Percentiles rank a stretch among this genome's conserved stretches.
Evolutionary conservation across 2,888 invertebrate species (phyloP).

Genomic region (Busseola fusca): DNA sequence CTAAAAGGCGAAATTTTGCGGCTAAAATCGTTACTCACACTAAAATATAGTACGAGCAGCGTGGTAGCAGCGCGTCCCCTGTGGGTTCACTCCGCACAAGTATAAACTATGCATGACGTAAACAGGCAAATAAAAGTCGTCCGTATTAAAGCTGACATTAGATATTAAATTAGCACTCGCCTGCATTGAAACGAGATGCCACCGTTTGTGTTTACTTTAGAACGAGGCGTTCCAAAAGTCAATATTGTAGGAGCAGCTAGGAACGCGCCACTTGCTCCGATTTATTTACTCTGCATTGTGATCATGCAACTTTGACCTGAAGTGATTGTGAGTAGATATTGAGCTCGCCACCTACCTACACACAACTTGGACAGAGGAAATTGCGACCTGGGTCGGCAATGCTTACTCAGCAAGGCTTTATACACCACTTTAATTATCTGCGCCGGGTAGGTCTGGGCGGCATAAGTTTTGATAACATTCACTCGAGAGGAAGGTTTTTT

Average conservation of each 20-base stretch:
- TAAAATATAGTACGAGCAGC: slow-evolving; percentile 58
- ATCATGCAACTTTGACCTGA: slow-evolving; percentile 84
- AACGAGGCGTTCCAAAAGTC: slow-evolving; percentile 70
- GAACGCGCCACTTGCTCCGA: slow-evolving; percentile 72
- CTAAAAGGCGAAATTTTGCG: slow-evolving; percentile 53
- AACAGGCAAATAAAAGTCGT: slow-evolving; percentile 60
- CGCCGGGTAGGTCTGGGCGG: background rate
- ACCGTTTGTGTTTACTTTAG: slow-evolving; percentile 64
- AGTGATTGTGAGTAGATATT: slow-evolving; percentile 81
- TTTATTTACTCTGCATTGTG: slow-evolving; percentile 83
- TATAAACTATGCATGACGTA: slow-evolving; percentile 64
- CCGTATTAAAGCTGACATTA: slow-evolving; percentile 60
- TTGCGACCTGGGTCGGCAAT: slow-evolving; percentile 76
- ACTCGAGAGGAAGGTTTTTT: slow-evolving; percentile 7
- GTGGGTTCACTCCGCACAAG: slow-evolving; percentile 45
- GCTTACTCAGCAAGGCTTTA: slow-evolving; percentile 80
- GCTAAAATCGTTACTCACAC: slow-evolving; percentile 55
- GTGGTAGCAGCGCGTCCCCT: slow-evolving; percentile 47
- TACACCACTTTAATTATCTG: slow-evolving; percentile 52
- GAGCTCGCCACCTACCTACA: slow-evolving; percentile 69
- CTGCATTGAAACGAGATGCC: slow-evolving; percentile 54
- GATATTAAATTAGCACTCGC: slow-evolving; percentile 60
- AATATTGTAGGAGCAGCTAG: slow-evolving; percentile 75
- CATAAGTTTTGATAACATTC: background rate
- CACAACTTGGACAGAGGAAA: slow-evolving; percentile 75